These are phyloP conservation scores for Orthonyx spaldingii DNA, from an alignment of 2,113 vertebrate genomes.

Conservation along the genomic window DNA sequence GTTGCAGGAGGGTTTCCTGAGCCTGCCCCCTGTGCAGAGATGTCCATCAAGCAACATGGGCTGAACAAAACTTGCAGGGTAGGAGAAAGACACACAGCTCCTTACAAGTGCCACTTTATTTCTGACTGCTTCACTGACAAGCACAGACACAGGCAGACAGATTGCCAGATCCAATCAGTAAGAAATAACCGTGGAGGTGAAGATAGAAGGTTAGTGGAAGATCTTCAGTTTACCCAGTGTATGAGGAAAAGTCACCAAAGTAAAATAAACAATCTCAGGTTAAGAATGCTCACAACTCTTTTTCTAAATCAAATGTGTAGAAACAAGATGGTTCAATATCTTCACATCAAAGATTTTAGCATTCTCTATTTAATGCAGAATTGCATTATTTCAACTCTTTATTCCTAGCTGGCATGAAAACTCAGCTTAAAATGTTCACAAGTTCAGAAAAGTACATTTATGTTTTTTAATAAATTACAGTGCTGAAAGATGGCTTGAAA, in stretches of 20 bases:
- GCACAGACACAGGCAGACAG: not conserved
- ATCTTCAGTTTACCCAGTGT: not conserved
- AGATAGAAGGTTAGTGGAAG: not conserved
- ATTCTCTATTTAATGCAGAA: not conserved
- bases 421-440: not conserved
- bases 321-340: not conserved
- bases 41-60: fast-evolving
- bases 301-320: not conserved
- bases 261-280: not conserved
- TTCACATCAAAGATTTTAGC: not conserved
- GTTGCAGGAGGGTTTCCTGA: not conserved
- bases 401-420: not conserved
- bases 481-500: not conserved
- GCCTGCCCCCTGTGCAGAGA: not conserved
- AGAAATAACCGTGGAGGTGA: not conserved
- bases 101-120: not conserved
- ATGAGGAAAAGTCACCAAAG: not conserved
- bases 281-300: not conserved
- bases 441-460: not conserved
- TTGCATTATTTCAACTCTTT: not conserved
- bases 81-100: not conserved
- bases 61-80: not conserved
- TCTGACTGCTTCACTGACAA: not conserved
- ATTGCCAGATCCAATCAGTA: not conserved
- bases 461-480: not conserved